These are phyloP conservation scores for Propithecus perrieri DNA, from an alignment of 2,797 vertebrate genomes.

Conservation along the genomic window DNA sequence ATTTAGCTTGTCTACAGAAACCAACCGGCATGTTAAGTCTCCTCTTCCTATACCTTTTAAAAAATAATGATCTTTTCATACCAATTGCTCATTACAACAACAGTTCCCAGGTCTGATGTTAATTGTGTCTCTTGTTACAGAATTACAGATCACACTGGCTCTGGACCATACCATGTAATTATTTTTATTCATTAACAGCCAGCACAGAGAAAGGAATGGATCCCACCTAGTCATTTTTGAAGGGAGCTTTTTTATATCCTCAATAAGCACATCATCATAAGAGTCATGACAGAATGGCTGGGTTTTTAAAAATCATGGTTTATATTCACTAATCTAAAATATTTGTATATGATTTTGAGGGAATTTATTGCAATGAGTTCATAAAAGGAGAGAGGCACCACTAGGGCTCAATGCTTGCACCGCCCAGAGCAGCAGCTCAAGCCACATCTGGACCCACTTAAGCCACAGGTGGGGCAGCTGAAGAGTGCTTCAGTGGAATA, in stretches of 20 bases:
- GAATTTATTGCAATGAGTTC: neutral
- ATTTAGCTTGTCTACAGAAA: conserved; percentile 44
- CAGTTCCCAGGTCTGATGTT: conserved; percentile 33
- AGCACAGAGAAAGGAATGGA: neutral
- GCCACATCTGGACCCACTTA: too few relatives aligned
- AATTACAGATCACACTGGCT: conserved; percentile 41
- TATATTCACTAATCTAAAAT: neutral
- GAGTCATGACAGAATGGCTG: neutral
- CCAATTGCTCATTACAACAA: conserved; percentile 58
- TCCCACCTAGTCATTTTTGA: neutral
- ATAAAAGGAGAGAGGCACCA: neutral
- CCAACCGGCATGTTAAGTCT: conserved; percentile 17
- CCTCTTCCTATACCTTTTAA: conserved; percentile 35
- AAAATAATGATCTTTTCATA: conserved; percentile 62
- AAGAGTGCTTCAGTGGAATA: too few relatives aligned
- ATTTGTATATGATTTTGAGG: neutral
- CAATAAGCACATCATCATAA: neutral
- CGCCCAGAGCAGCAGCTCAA: too few relatives aligned
- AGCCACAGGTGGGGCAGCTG: too few relatives aligned
- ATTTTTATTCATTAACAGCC: conserved; percentile 61
- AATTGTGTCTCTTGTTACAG: conserved; percentile 55
- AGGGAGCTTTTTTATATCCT: neutral
- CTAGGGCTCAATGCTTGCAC: too few relatives aligned
- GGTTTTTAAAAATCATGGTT: neutral
- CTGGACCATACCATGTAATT: neutral